phyloP scores from a whole-genome alignment of 2,888 invertebrate genomes.

The Capitulum mitella region DNA sequence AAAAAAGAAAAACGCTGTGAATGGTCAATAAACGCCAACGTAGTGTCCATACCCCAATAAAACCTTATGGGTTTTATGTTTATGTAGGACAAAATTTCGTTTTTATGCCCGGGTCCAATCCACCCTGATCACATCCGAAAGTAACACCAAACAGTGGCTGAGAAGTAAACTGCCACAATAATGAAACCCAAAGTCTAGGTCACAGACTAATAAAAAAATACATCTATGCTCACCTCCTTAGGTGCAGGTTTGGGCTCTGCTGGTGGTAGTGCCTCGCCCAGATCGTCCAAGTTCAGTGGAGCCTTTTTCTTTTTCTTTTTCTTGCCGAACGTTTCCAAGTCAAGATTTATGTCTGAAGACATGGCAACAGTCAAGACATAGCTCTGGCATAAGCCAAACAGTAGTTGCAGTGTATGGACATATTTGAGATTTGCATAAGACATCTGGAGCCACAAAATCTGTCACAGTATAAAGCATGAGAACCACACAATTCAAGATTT shows the following conservation, averaged over 20 bases:
- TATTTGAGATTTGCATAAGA: neutral
- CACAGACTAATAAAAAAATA: too few relatives aligned
- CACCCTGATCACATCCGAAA: too few relatives aligned
- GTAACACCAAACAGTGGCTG: too few relatives aligned
- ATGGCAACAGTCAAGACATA: neutral
- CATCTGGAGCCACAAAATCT: neutral
- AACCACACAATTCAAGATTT: too few relatives aligned
- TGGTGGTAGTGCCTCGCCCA: constrained; percentile 65
- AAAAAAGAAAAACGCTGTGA: neutral
- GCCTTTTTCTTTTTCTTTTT: constrained; percentile 83
- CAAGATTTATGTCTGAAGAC: constrained; percentile 39
- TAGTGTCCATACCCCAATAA: too few relatives aligned
- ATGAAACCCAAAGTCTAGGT: too few relatives aligned
- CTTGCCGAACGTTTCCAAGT: constrained; percentile 72
- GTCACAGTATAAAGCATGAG: neutral
- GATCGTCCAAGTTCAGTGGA: constrained; percentile 77
- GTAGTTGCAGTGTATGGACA: neutral
- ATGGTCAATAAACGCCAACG: too few relatives aligned
- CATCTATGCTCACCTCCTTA: neutral
- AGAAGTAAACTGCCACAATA: too few relatives aligned
- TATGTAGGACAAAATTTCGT: too few relatives aligned
- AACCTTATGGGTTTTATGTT: too few relatives aligned
- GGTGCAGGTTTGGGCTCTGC: neutral
- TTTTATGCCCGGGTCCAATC: too few relatives aligned
- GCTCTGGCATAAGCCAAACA: constrained; percentile 31